phyloP scores from a whole-genome alignment of 1,140 invertebrate species.

The Drosophila sucinea region DNA sequence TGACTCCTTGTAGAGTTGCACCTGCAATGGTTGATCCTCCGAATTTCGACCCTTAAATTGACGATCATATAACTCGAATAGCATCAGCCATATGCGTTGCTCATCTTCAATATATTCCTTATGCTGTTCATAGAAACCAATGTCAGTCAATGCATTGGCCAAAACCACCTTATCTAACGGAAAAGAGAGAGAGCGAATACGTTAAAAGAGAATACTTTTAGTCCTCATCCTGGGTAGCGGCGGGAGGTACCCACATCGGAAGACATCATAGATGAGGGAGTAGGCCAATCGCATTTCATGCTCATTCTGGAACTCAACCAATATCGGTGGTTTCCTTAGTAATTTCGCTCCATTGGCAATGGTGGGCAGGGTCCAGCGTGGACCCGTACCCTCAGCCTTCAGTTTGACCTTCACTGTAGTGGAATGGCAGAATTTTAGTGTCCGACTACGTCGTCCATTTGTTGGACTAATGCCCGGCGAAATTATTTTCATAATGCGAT shows the following conservation, averaged over 20 bases:
- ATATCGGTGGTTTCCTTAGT: constrained; percentile 84
- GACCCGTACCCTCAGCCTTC: constrained; percentile 36
- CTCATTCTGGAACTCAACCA: constrained; percentile 86
- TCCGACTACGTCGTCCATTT: constrained; percentile 40
- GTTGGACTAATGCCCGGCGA: constrained; percentile 58
- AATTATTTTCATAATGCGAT: constrained; percentile 59
- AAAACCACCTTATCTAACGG: constrained; percentile 87
- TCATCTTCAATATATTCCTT: constrained; percentile 82
- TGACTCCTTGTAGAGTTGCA: constrained; percentile 82
- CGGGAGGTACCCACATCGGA: constrained; percentile 87
- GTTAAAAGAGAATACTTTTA: constrained; percentile 84
- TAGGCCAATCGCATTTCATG: constrained; percentile 91
- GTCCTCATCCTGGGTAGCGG: too few species aligned
- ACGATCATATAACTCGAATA: constrained; percentile 87
- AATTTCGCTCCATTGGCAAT: constrained; percentile 86
- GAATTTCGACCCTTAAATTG: constrained; percentile 84
- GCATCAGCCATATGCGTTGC: constrained; percentile 85
- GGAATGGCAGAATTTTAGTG: constrained; percentile 56
- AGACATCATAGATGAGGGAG: constrained; percentile 90
- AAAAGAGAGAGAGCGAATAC: constrained; percentile 84
- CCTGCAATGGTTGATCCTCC: constrained; percentile 70
- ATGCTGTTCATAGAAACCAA: constrained; percentile 86
- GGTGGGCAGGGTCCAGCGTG: constrained; percentile 84
- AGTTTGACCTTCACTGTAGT: constrained; percentile 54
- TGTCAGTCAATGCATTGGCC: constrained; percentile 87